Conservation (phyloP, 1,140 invertebrate genomes). For the Muscidifurax raptorellus region DNA sequence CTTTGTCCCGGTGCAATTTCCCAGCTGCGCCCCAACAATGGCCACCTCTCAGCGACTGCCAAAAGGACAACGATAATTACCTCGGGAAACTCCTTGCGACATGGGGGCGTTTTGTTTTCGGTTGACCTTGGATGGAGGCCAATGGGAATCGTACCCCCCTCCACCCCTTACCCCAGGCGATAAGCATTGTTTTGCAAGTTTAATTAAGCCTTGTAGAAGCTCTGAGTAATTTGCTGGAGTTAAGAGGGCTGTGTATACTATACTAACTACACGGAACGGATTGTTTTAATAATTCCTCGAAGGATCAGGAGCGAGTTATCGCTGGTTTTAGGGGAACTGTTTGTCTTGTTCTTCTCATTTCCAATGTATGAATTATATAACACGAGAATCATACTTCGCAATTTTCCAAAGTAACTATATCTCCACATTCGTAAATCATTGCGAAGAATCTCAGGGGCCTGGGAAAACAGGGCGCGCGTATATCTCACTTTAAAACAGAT, state of each 20-base stretch:
- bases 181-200: conserved; percentile 46
- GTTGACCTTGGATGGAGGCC: conserved; percentile 44
- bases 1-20: neutral
- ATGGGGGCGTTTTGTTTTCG: conserved; percentile 39
- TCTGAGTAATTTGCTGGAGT: neutral
- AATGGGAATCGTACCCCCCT: conserved; percentile 4
- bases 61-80: conserved; percentile 50
- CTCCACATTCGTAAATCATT: too few relatives aligned
- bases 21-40: conserved; percentile 30
- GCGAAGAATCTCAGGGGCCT: too few relatives aligned
- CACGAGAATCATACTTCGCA: too few relatives aligned
- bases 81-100: conserved; percentile 23
- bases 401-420: too few relatives aligned
- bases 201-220: conserved; percentile 38
- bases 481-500: neutral
- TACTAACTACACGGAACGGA: too few relatives aligned
- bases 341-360: too few relatives aligned
- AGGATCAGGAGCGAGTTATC: neutral
- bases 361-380: too few relatives aligned
- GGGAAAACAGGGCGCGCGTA: neutral
- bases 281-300: neutral
- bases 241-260: too few relatives aligned
- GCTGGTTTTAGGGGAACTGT: neutral
- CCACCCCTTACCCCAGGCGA: neutral
- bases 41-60: neutral